Evolutionary conservation across 2,113 vertebrate genomes (phyloP).

Genomic region (Ivindomyrus marchei): DNA sequence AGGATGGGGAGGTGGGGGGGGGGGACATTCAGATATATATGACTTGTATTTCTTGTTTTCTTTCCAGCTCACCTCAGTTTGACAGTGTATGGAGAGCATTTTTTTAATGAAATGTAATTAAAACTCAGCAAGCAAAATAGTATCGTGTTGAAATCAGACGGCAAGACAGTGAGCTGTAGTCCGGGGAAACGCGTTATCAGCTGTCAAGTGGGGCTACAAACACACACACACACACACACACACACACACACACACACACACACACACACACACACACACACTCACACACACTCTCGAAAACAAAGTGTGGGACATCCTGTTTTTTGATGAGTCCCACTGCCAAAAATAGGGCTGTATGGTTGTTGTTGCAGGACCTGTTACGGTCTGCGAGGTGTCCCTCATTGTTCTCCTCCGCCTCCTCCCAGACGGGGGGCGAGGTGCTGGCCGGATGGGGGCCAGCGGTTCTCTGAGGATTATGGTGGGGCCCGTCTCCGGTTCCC

Average conservation of each 20-base stretch:
- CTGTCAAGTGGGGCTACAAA: neutral
- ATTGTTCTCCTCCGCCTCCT: conserved; percentile 11
- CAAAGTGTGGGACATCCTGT: conserved; percentile 17
- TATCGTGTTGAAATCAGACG: neutral
- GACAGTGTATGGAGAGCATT: neutral
- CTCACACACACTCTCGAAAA: neutral
- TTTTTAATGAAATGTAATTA: neutral
- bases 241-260: neutral
- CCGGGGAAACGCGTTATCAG: neutral
- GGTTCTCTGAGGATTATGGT: neutral
- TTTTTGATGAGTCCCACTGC: conserved; percentile 14
- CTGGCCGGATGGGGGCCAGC: neutral
- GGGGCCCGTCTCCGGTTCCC: neutral
- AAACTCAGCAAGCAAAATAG: neutral
- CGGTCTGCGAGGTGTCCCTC: neutral
- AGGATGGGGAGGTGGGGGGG: neutral
- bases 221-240: neutral
- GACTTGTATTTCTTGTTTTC: neutral
- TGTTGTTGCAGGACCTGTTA: conserved; percentile 7
- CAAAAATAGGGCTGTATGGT: conserved; percentile 13
- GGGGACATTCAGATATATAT: neutral
- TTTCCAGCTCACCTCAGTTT: neutral
- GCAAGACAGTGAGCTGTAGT: neutral
- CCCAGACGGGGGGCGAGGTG: neutral
- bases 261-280: neutral